Conservation (phyloP, 1,140 invertebrate genomes). For the Paraescarpia echinospica region DNA sequence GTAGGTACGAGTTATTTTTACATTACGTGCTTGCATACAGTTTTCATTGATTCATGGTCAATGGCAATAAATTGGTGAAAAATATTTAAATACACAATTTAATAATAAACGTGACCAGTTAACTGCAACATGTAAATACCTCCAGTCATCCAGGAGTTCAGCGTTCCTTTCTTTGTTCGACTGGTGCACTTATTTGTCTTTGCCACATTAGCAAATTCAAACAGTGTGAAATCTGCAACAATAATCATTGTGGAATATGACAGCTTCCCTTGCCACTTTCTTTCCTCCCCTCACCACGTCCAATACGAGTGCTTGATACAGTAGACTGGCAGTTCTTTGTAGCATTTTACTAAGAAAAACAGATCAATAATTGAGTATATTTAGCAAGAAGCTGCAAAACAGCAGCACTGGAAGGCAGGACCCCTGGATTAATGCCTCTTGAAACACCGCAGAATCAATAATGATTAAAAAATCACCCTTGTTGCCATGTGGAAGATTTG, state of each 20-base stretch:
- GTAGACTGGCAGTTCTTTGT: neutral
- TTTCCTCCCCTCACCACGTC: neutral
- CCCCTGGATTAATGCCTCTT: neutral
- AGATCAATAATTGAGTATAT: neutral
- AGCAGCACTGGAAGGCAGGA: neutral
- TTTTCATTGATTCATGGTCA: too few relatives aligned
- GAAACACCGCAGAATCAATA: neutral
- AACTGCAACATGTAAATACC: neutral
- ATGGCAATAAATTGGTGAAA: too few relatives aligned
- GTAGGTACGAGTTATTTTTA: too few relatives aligned
- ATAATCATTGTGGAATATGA: neutral
- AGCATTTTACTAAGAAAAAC: neutral
- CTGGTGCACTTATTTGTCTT: neutral
- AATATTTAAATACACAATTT: too few relatives aligned
- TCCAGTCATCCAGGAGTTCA: neutral
- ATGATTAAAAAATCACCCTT: neutral
- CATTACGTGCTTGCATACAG: too few relatives aligned
- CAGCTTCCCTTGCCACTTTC: neutral
- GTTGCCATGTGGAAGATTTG: neutral
- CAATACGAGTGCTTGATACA: neutral
- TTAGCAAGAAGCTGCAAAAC: neutral
- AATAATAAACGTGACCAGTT: neutral
- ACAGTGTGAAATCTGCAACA: neutral
- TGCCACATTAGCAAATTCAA: conserved; percentile 1
- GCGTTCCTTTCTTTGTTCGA: neutral